Conservation (phyloP, 2,797 vertebrate species). For the Gobio occitaniae region DNA sequence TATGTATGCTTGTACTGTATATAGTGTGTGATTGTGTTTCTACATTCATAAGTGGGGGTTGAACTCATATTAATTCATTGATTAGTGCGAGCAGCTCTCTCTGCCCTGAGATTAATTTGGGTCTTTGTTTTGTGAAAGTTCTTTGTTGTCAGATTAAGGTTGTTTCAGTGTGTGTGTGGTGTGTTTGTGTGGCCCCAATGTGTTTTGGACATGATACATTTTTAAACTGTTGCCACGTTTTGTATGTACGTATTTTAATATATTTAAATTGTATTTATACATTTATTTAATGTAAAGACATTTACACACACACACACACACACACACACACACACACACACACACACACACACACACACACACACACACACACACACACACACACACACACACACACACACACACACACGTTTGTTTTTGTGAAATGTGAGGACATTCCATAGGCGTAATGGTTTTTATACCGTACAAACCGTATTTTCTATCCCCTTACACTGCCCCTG, state of each 20-base stretch:
- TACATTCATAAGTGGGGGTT: background rate
- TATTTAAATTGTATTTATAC: background rate
- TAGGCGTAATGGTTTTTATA: no score
- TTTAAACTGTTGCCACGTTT: background rate
- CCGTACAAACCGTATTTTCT: no score
- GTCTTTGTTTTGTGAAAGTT: background rate
- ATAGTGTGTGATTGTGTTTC: slow-evolving; percentile 21
- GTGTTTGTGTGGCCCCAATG: background rate
- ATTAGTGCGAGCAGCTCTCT: background rate
- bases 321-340: no score
- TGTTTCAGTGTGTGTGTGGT: background rate
- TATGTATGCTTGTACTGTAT: background rate
- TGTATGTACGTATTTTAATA: background rate
- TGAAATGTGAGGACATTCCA: no score
- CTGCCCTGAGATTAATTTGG: slow-evolving; percentile 9
- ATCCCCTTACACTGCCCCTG: no score
- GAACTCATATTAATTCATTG: background rate
- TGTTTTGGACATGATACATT: background rate
- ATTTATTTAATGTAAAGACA: no score
- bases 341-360: no score
- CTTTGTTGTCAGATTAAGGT: background rate
- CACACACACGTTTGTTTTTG: no score
- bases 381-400: no score
- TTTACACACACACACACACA: no score
- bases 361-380: no score